Evolutionary conservation across 2,888 invertebrate species (phyloP), one percentile per base, ranked within the genome.

Genomic region (Congeria kusceri): DNA sequence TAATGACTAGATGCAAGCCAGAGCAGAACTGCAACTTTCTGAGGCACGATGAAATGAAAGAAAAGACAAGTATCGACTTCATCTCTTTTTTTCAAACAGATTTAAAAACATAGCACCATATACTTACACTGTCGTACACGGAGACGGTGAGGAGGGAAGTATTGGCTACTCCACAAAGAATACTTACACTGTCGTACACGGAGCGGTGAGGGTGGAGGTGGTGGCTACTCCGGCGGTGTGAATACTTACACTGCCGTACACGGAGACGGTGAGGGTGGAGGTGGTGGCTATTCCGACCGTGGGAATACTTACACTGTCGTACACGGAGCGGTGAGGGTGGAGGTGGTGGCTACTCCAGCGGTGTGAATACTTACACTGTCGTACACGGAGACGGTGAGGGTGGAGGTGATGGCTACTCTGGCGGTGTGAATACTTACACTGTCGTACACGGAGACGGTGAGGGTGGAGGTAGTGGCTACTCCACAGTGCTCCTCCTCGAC

Each of bases 401-500:
- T 82, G 18, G 72, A 57, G 18, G 72, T 58, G 23, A 68, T 49
- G 9, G 72, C n/a, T 39, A 53, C 53, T 13, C n/a, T 20, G 5
- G 3, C 25, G 9, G 25, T 53, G 20, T 3, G 25, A 15, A 20
- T 28, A 77, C 82, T 70, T 64, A 82, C 82, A 56, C 78, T 79
- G 28, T 82, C 78, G 23, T 68, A 68, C 0, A 82, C 78, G 39
- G 61, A 59, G 9, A 82, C 73, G 28, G 82, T 82, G 5, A 82
- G 49, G 11, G 76, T 82, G 7, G 73, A 58, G 18, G 76, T 59
- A 15, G 72, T 49, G 9, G 72, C 23, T 29, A 49, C 47, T 7
- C 82, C 82, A 56, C 82, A 82, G 59, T 82, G 82, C 13, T 49
- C 69, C 27, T 82, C 82, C 39, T 82, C 82, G 0, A 79, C 75